Evolutionary conservation across 1,140 invertebrate species (phyloP), one percentile per base, ranked within the genome.

Genomic region (Bicyclus anynana): DNA sequence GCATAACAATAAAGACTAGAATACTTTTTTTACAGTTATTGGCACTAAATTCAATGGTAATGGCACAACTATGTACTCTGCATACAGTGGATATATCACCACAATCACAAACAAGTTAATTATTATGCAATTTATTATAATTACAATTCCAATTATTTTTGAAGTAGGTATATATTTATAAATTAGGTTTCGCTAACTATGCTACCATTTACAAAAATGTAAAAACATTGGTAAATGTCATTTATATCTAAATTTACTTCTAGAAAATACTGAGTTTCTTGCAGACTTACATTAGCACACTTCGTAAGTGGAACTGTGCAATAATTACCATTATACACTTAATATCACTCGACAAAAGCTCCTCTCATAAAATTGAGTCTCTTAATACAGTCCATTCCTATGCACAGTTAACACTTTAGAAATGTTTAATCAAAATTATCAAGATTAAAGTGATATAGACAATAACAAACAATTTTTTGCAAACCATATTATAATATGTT

Each of bases 1-100:
- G 81, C 73, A 74, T 84, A 86, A 87, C 81, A 87, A 85, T 87
- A 82, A 85, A 84, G 83, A 88, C 85, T 88, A 88, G 85, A 87
- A 85, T 85, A 86, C 75, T 82, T 84, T 80, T 84, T 50, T 78
- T 77, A 85, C 85, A 86, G 85, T 86, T 88, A 88, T 88, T 88
- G 83, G 83, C 85, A 88, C 85, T 86, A 87, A 79, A 72, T 77
- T 83, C 63, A 80, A 80, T 75, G 62, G 67, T 73, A 80, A 88
- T 85, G 83, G 84, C 82, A 86, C 81, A 79, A 80, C 69, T 83
- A 78, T 77, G 69, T 82, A 74, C 70, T 81, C 58, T 54, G 59
- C 65, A 65, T 80, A 72, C 50, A 74, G 62, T 70, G 64, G 66
- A 59, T 68, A 66, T 73, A 72, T 67, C 68, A 73, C 59, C 53